phyloP scores from a whole-genome alignment of 2,888 invertebrate species.

The Chloroclysta siterata region DNA sequence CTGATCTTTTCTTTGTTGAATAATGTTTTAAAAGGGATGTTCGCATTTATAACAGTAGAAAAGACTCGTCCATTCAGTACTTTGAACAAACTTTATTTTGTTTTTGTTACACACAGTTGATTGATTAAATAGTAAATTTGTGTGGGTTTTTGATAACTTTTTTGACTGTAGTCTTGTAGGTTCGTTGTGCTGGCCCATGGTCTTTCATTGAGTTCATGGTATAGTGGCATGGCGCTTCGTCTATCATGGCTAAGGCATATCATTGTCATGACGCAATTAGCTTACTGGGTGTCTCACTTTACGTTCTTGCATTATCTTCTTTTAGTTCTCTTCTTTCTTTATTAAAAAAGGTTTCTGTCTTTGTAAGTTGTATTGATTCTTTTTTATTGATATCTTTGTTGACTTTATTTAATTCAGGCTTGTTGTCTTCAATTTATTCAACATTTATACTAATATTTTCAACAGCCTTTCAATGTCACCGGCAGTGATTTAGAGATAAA shows the following conservation, averaged over 20 bases:
- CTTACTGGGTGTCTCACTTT: constrained; percentile 68
- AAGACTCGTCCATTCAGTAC: too few relatives aligned
- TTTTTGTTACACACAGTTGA: background rate
- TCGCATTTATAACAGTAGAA: too few relatives aligned
- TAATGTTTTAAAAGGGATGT: too few relatives aligned
- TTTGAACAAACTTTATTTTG: background rate
- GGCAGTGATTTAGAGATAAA: background rate
- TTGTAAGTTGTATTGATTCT: background rate
- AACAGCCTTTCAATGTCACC: background rate
- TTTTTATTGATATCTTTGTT: background rate
- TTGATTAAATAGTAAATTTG: background rate
- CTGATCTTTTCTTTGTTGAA: too few relatives aligned
- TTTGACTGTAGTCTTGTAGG: constrained; percentile 13
- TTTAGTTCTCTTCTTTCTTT: background rate
- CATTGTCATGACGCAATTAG: constrained; percentile 84
- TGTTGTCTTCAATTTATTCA: background rate
- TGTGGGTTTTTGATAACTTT: background rate
- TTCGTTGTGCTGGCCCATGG: constrained; percentile 20
- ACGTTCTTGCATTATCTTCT: constrained; percentile 26
- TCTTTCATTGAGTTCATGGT: constrained; percentile 42
- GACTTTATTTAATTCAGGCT: background rate
- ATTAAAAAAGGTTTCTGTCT: background rate
- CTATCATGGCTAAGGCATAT: constrained; percentile 83
- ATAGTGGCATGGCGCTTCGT: constrained; percentile 78
- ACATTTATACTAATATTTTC: background rate